Conservation (phyloP, 2,797 vertebrate genomes). For the Spatula versicolor region DNA sequence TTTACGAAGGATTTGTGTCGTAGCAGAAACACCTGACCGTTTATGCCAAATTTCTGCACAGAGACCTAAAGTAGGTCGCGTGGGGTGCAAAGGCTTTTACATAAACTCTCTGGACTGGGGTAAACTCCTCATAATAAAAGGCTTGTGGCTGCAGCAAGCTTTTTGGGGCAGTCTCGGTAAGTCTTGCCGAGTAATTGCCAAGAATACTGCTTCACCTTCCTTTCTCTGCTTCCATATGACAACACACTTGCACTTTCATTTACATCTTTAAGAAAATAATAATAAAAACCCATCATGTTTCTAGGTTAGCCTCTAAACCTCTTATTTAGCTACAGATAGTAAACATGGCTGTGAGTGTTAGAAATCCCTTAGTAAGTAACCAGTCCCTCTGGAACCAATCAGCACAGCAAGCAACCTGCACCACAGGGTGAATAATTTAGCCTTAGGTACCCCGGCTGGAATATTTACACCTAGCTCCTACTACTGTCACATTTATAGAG, state of each 20-base stretch:
- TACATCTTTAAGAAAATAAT: background rate
- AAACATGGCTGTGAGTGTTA: background rate
- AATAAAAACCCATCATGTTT: background rate
- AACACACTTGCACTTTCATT: background rate
- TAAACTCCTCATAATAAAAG: background rate
- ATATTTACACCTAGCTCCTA: background rate
- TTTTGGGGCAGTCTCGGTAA: background rate
- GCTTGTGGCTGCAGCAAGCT: background rate
- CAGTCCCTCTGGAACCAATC: slow-evolving; percentile 27
- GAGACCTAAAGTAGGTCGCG: fast-evolving
- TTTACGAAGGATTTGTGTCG: background rate
- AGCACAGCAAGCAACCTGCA: background rate
- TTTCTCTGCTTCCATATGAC: background rate
- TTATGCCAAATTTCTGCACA: background rate
- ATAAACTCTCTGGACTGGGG: background rate
- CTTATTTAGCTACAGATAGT: background rate
- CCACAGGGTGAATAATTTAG: background rate
- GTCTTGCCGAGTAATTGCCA: background rate
- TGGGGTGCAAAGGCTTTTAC: background rate
- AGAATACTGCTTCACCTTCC: background rate
- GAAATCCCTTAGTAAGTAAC: background rate
- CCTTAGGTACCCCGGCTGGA: background rate
- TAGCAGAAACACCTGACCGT: background rate
- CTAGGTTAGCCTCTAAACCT: background rate
- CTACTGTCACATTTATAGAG: background rate